Evolutionary conservation across 2,797 vertebrate genomes (phyloP).

Genomic region (Chelidonichthys spinosus): DNA sequence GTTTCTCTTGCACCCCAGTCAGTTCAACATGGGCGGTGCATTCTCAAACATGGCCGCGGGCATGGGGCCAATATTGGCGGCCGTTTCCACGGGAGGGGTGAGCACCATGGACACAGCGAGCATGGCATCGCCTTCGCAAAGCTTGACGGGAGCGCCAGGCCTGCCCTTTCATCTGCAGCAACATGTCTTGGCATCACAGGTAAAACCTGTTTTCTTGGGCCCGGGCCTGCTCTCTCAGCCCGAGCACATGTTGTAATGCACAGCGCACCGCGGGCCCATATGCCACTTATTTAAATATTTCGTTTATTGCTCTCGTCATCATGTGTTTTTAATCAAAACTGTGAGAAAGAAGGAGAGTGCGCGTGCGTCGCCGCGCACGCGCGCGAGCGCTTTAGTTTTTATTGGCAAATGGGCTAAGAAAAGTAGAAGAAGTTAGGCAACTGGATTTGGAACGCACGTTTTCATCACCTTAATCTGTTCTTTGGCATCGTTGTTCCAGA

Average conservation of each 20-base stretch:
- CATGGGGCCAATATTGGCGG: constrained; percentile 93
- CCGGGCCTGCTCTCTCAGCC: not conserved
- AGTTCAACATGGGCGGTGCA: constrained; percentile 97
- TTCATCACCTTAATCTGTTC: not conserved
- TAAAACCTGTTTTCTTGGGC: constrained; percentile 77
- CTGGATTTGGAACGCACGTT: no score
- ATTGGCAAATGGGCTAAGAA: not conserved
- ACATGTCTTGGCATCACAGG: constrained; percentile 97
- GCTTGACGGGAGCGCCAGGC: constrained; percentile 89
- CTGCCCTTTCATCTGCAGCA: constrained; percentile 98
- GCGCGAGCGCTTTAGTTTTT: constrained; percentile 20
- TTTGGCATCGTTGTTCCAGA: not conserved
- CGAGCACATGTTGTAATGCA: constrained; percentile 9
- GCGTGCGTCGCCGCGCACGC: not conserved
- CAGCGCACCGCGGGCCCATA: not conserved
- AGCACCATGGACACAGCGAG: constrained; percentile 90
- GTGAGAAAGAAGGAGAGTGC: not conserved
- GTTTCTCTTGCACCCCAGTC: constrained; percentile 94
- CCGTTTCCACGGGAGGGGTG: constrained; percentile 91
- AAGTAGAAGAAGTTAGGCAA: constrained; percentile 5
- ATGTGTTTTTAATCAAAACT: not conserved
- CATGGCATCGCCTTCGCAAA: constrained; percentile 90
- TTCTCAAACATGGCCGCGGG: constrained; percentile 96
- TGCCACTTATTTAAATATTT: not conserved
- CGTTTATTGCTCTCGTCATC: not conserved